Evolutionary conservation across 2,113 vertebrate genomes (phyloP), one percentile per base, ranked within the genome.

Genomic region (Rhinichthys klamathensis): DNA sequence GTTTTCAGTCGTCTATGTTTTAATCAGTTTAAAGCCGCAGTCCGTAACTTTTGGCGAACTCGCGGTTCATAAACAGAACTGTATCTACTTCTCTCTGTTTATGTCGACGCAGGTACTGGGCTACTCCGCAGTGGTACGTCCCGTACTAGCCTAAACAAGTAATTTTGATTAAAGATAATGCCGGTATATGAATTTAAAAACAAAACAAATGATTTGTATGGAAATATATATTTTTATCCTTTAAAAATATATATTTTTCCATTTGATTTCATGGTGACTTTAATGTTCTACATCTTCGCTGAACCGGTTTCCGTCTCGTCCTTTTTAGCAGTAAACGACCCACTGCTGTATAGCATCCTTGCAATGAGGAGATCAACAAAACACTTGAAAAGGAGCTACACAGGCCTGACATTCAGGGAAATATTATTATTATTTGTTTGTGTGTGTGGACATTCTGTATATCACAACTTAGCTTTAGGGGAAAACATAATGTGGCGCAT

Each of bases 331-430:
- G 38, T 46, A 74, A 73, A 25, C n/a, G 3, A 13, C 23, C 23
- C 70, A 15, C 70, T 74, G 21, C 21, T 10, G 18, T 18, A 21
- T 3, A 11, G 32, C 32, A 41, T 41, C 9, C 32, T 46, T 23
- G 38, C 46, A 44, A 56, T 56, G 8, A 56, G 56, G 16, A 32
- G 44, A 56, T 56, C 56, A 78, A 35, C 74, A 77, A 76, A 77
- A 35, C 49, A 32, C 16, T 54, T 56, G 49, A 77, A 73, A 73
- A 23, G 5, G 5, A n/a, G 21, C 21, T 1, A 0, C 38, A 73
- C 38, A 46, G 23, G 11, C 23, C 23, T 73, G 70, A 46, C 23
- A 44, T 44, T 46, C 11, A n/a, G 38, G 44, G 38, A 73, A 44
- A 13, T 25, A 5, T 5, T 15, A 12, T 11, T 32, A 3, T 16